Evolutionary conservation across 2,888 invertebrate species (phyloP).

Genomic region (Drosophila sordidula): DNA sequence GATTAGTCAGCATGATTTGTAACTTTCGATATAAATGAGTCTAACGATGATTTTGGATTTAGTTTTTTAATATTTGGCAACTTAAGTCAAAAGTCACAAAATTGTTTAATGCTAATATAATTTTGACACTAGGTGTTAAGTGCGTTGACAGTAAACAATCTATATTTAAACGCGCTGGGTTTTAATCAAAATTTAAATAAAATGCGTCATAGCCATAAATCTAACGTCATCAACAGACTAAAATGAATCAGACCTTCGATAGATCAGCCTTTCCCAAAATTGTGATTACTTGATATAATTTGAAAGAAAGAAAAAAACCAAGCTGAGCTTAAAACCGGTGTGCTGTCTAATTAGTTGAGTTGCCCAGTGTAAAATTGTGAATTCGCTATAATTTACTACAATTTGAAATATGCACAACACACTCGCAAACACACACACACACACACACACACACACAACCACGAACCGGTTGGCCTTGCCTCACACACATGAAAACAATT

Average conservation of each 20-base stretch:
- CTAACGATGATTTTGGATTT: background rate
- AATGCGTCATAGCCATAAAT: background rate
- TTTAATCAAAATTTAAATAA: background rate
- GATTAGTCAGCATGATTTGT: background rate
- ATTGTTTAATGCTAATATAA: background rate
- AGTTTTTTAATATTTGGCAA: background rate
- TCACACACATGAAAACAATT: conserved; percentile 31
- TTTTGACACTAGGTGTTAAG: background rate
- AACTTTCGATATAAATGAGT: background rate
- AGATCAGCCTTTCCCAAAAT: background rate
- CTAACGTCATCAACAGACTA: conserved; percentile 1
- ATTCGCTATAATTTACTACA: conserved; percentile 20
- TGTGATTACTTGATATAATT: background rate
- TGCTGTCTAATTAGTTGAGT: conserved; percentile 37
- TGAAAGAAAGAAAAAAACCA: background rate
- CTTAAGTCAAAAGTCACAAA: background rate
- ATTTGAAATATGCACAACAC: conserved; percentile 14
- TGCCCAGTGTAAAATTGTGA: conserved; percentile 29
- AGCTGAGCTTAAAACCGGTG: conserved; percentile 9
- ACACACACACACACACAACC: conserved; percentile 10
- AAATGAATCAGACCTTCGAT: conserved; percentile 37
- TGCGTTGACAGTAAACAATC: no score
- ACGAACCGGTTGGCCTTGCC: conserved; percentile 59
- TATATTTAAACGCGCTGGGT: background rate
- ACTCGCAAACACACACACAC: conserved; percentile 9